These are phyloP conservation scores for Paradoxurus hermaphroditus DNA, from an alignment of 2,113 vertebrate species.

Conservation along the genomic window DNA sequence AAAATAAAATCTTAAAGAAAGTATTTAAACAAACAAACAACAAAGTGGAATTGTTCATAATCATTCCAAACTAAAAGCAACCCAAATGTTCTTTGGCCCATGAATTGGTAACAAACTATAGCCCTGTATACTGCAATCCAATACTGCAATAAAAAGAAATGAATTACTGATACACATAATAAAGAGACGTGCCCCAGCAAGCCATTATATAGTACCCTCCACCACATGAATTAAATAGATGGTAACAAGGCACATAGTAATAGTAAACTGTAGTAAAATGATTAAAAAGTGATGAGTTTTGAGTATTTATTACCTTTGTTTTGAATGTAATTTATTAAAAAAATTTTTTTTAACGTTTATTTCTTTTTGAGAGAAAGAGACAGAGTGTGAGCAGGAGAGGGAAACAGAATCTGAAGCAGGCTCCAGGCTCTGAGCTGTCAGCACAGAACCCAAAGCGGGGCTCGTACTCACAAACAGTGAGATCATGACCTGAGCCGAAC, in stretches of 20 bases:
- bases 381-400: too few relatives aligned
- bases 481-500: too few relatives aligned
- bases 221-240: background rate
- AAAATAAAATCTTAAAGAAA: background rate
- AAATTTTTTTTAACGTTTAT: too few relatives aligned
- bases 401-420: too few relatives aligned
- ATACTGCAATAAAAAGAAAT: background rate
- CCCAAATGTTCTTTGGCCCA: background rate
- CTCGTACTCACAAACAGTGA: too few relatives aligned
- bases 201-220: background rate
- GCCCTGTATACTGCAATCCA: background rate
- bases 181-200: background rate
- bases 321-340: background rate
- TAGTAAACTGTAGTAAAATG: background rate
- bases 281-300: background rate
- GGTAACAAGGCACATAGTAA: background rate
- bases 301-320: conserved; percentile 23
- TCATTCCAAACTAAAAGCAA: background rate
- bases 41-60: background rate
- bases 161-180: background rate
- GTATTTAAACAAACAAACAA: background rate
- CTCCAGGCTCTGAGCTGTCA: too few relatives aligned
- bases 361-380: too few relatives aligned
- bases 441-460: too few relatives aligned
- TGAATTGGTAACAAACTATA: background rate